phyloP scores from a whole-genome alignment of 2,797 vertebrate genomes.

The Semaprochilodus insignis region DNA sequence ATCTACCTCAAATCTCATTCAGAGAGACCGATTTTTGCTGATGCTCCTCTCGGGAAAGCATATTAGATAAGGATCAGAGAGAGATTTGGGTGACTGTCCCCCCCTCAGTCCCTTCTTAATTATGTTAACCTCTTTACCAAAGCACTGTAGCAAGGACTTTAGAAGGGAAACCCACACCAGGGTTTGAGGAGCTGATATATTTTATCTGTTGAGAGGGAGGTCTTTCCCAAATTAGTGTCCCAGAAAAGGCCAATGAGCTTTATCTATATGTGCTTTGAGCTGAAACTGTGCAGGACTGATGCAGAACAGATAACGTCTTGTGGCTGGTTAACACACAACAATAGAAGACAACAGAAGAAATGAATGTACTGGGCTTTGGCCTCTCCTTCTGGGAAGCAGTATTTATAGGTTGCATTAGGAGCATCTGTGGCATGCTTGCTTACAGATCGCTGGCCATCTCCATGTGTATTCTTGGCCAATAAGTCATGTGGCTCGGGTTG shows the following conservation, averaged over 20 bases:
- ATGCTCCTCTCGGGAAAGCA: constrained; percentile 36
- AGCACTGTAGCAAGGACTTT: neutral
- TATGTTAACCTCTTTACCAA: neutral
- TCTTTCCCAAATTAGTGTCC: neutral
- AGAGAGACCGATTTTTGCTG: constrained; percentile 4
- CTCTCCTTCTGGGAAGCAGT: constrained; percentile 15
- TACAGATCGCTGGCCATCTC: constrained; percentile 41
- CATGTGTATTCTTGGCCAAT: constrained; percentile 56
- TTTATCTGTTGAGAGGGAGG: neutral
- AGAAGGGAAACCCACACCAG: constrained; percentile 23
- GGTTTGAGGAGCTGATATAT: constrained; percentile 1
- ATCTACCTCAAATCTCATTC: constrained; percentile 58
- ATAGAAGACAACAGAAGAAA: neutral
- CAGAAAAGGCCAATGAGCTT: neutral
- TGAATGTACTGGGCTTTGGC: neutral
- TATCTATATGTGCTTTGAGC: neutral
- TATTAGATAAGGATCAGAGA: constrained; percentile 37
- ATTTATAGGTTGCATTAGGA: constrained; percentile 43
- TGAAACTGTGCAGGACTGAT: neutral
- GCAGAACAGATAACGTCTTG: neutral
- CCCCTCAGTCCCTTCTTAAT: constrained; percentile 22
- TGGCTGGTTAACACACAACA: neutral
- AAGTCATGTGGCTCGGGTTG: constrained; percentile 59
- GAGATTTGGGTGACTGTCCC: constrained; percentile 30
- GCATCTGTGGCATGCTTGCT: constrained; percentile 48